Conservation (phyloP, 2,888 invertebrate genomes). For the Caenorhabditis sp. region DNA sequence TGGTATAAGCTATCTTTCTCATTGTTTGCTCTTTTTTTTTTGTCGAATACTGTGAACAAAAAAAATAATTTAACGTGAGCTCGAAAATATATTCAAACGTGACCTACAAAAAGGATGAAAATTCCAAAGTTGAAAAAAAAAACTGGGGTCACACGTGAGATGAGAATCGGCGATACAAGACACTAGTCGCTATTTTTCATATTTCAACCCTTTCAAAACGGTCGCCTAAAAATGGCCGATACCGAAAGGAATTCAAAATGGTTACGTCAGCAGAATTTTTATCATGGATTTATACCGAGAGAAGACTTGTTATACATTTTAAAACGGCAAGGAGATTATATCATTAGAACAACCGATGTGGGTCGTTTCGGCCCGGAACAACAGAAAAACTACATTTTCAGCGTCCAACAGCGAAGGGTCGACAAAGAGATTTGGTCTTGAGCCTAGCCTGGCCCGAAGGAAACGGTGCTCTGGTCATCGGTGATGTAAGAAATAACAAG, state of each 20-base stretch:
- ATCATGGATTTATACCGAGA: slow-evolving; percentile 10
- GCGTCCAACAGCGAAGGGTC: background rate
- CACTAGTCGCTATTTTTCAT: background rate
- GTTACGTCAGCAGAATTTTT: slow-evolving; percentile 3
- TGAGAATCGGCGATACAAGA: background rate
- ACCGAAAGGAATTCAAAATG: background rate
- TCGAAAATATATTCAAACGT: background rate
- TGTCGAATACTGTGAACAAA: too few species aligned
- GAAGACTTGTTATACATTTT: slow-evolving; percentile 6
- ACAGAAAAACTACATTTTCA: background rate
- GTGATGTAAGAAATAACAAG: slow-evolving; percentile 23
- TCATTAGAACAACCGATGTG: slow-evolving; percentile 5
- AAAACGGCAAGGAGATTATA: slow-evolving; percentile 7
- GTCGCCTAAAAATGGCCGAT: background rate
- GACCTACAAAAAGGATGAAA: too few species aligned
- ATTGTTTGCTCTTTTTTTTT: too few species aligned
- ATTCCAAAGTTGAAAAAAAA: background rate
- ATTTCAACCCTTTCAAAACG: background rate
- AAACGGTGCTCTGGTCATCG: background rate
- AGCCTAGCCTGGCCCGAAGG: slow-evolving; percentile 23
- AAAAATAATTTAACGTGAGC: too few species aligned
- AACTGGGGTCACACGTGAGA: background rate
- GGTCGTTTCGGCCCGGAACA: background rate
- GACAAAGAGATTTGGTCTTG: slow-evolving; percentile 15
- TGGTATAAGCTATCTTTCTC: too few species aligned